phyloP scores from a whole-genome alignment of 2,113 vertebrate genomes.

The Cyprinodon brontotheroides region DNA sequence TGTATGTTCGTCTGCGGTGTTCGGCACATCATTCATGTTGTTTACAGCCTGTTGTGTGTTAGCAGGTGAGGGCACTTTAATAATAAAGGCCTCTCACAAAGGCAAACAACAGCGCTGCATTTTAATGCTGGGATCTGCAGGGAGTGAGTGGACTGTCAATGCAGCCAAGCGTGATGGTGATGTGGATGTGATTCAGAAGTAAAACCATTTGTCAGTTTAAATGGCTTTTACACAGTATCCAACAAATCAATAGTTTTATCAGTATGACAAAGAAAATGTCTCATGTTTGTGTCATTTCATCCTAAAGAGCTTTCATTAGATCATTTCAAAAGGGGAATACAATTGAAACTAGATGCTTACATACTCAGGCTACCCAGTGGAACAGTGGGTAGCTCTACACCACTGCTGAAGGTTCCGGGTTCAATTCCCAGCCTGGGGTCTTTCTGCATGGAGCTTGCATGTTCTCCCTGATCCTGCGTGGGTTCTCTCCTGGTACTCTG shows the following conservation, averaged over 20 bases:
- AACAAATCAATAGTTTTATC: neutral
- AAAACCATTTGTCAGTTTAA: neutral
- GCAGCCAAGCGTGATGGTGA: conserved; percentile 30
- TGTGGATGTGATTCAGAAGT: conserved; percentile 8
- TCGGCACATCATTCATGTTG: conserved; percentile 77
- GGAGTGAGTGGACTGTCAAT: conserved; percentile 44
- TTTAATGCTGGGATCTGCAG: conserved; percentile 42
- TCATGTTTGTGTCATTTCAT: conserved; percentile 4
- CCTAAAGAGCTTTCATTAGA: neutral
- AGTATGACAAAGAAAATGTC: neutral
- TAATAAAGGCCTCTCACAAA: conserved; percentile 69
- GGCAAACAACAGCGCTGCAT: conserved; percentile 63
- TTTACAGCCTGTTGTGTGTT: conserved; percentile 72
- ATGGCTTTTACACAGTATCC: neutral
- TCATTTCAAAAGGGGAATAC: neutral
- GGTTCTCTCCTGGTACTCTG: too few species aligned
- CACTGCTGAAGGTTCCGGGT: too few species aligned
- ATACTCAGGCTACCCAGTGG: neutral
- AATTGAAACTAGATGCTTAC: neutral
- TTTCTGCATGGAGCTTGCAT: too few species aligned
- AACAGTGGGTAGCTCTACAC: too few species aligned
- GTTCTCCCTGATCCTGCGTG: too few species aligned
- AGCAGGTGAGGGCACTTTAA: conserved; percentile 73
- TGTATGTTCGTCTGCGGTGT: conserved; percentile 82
- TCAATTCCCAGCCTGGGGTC: too few species aligned